Base-by-base conservation (phyloP, 2,113 vertebrate genomes). In the Salminus brasiliensis region DNA sequence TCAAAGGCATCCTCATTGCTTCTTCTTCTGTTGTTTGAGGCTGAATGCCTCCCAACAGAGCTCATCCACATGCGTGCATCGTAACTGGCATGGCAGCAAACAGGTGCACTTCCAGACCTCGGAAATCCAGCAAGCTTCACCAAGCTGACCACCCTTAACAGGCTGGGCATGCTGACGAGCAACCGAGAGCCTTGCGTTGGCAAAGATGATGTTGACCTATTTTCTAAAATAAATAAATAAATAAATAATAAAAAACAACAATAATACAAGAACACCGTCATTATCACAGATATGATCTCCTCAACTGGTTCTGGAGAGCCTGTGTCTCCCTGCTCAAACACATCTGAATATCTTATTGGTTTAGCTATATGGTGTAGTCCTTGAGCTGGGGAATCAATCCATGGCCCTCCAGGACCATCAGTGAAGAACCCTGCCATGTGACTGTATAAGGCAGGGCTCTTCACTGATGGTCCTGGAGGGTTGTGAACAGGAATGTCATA, bases 71-170 rank as follows among this genome's bases (percentile, higher is more conserved):
- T 1, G n/a, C 39, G 72, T n/a, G 0, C 53, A 2, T 53, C 72
- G 68, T 79, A 87, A 78, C 87, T 90, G 1, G 81, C 76, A 60
- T 80, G 80, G 5, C 90, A 75, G 67, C 80, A 63, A 34, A 16
- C 32, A n/a, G 0, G 36, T 3, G 9, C 0, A 12, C 41, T 60
- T 16, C 41, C 47, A 0, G 72, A 4, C 16, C 25, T 23, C 21
- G 84, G 53, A 18, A 57, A 21, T 71, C 47, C 12, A 12, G 62
- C 67, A 21, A 76, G 84, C 43, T 87, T 71, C 60, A 75, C 16
- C 34, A 85, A 5, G 4, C 80, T 74, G 45, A 89, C 39, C 0
- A 88, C 1, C 78, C 63, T 89, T 1, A 85, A 23, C 3, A 78
- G 59, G 47, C 86, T 81, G 15, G 81, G 71, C 91, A 90, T 91